Evolutionary conservation across 1,140 invertebrate species (phyloP).

Genomic region (Bathynomus jamesi): DNA sequence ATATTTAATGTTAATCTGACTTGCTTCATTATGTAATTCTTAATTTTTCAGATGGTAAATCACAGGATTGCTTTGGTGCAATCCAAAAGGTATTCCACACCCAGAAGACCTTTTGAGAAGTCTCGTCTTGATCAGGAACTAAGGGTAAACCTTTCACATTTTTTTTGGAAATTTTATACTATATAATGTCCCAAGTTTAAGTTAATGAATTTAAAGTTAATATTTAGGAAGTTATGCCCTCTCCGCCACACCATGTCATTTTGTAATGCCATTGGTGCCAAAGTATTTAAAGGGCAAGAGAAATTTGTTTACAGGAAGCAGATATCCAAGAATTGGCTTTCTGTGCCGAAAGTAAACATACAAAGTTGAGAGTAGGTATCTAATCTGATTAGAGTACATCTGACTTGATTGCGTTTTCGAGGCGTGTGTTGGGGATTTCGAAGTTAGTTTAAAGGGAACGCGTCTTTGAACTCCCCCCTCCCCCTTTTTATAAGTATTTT

Average conservation of each 20-base stretch:
- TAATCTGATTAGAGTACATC: neutral
- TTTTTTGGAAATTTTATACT: too few relatives aligned
- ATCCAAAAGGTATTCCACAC: slow-evolving; percentile 96
- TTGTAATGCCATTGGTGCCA: neutral
- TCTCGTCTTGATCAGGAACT: slow-evolving; percentile 98
- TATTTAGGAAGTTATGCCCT: neutral
- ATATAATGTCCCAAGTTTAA: too few relatives aligned
- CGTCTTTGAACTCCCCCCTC: too few relatives aligned
- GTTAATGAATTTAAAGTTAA: too few relatives aligned
- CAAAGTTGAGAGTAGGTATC: too few relatives aligned
- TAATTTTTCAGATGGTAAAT: slow-evolving; percentile 66
- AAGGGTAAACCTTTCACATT: too few relatives aligned
- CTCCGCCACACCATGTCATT: neutral
- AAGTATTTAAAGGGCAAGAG: neutral
- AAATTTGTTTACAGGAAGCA: neutral
- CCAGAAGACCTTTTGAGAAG: slow-evolving; percentile 98
- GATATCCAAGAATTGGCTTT: neutral
- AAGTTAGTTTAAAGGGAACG: too few relatives aligned
- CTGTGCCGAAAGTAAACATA: neutral
- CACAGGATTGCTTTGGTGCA: slow-evolving; percentile 87
- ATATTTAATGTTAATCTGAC: too few relatives aligned
- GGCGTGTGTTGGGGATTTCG: neutral
- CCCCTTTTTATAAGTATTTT: neutral
- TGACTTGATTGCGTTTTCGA: neutral
- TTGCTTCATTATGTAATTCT: too few relatives aligned